Base-by-base conservation (phyloP, 2,113 vertebrate genomes). In the Semnornis frantzii region DNA sequence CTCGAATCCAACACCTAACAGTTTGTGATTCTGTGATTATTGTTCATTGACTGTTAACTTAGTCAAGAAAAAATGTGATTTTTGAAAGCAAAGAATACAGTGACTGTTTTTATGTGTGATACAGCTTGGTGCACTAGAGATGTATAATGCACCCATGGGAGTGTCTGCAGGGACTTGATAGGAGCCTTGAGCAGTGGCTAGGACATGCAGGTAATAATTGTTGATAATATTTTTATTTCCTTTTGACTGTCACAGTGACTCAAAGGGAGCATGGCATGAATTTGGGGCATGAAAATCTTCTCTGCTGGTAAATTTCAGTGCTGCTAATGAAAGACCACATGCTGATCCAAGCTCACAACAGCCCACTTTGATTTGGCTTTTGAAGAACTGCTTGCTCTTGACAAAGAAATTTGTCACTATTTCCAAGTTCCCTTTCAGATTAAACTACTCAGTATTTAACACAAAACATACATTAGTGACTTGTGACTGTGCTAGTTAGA, bases 351-450 rank as follows among this genome's bases (percentile, higher is more conserved):
- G 50, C 71, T 89, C 84, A 20, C 66, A 94, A 69, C 74, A 89
- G 30, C 89, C 74, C 12, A 8, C 77, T 90, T 86, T n/a, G 50
- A 76, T 91, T 59, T 70, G 71, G 28, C 78, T 92, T 76, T 93
- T 70, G 78, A 60, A 72, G 74, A n/a, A 63, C 66, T 73, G 68
- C 68, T 89, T 82, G 16, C 42, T 69, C 60, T 77, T 89, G 85
- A 89, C 70, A 42, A 83, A 84, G 80, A 81, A 62, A 58, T 93
- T 78, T 85, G 74, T 50, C 34, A 12, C 44, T 84, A 34, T 84
- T 95, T 94, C 42, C 34, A 87, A 63, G 82, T 82, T 68, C 54
- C 37, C 88, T 83, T 92, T 77, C 71, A 92, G 83, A 83, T 92
- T 85, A 73, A 90, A 72, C 71, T 78, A 25, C 42, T 91, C 19